Evolutionary conservation across 2,797 vertebrate species (phyloP).

Genomic region (Nannoperca obscura): DNA sequence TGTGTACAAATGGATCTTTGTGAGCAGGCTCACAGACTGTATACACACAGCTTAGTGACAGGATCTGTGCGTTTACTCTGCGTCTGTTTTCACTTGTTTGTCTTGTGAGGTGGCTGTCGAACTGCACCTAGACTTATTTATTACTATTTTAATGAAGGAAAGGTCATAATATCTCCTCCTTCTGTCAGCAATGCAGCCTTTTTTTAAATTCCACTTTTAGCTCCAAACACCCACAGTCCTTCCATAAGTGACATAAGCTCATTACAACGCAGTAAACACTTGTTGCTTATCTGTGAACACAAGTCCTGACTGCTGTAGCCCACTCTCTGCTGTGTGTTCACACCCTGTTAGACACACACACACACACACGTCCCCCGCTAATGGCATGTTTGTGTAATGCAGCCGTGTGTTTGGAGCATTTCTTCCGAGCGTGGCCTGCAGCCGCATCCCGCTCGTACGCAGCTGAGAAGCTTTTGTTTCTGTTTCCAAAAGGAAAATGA

Average conservation of each 20-base stretch:
- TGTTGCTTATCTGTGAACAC: slow-evolving; percentile 65
- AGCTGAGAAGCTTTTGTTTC: slow-evolving; percentile 10
- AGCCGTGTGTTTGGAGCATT: slow-evolving; percentile 48
- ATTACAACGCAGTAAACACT: slow-evolving; percentile 64
- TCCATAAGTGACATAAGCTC: slow-evolving; percentile 68
- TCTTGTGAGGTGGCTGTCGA: background rate
- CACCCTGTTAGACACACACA: slow-evolving; percentile 34
- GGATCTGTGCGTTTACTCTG: background rate
- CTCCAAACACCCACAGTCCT: slow-evolving; percentile 55
- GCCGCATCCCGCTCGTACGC: background rate
- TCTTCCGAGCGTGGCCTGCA: slow-evolving; percentile 22
- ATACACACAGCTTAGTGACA: slow-evolving; percentile 23
- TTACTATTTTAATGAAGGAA: slow-evolving; percentile 26
- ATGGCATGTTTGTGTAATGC: slow-evolving; percentile 64
- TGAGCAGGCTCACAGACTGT: slow-evolving; percentile 22
- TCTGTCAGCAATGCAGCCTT: slow-evolving; percentile 30
- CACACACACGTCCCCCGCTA: slow-evolving; percentile 43
- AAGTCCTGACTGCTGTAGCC: slow-evolving; percentile 62
- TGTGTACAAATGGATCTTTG: slow-evolving; percentile 64
- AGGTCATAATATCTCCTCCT: slow-evolving; percentile 24
- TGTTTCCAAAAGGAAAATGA: slow-evolving; percentile 17
- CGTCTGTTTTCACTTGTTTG: slow-evolving; percentile 36
- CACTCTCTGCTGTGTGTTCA: slow-evolving; percentile 45
- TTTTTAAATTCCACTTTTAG: slow-evolving; percentile 38
- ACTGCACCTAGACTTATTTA: slow-evolving; percentile 30